Percentiles rank a stretch among this genome's conserved stretches.
Evolutionary conservation across 2,113 vertebrate species (phyloP).

Genomic region (Oenanthe melanoleuca): DNA sequence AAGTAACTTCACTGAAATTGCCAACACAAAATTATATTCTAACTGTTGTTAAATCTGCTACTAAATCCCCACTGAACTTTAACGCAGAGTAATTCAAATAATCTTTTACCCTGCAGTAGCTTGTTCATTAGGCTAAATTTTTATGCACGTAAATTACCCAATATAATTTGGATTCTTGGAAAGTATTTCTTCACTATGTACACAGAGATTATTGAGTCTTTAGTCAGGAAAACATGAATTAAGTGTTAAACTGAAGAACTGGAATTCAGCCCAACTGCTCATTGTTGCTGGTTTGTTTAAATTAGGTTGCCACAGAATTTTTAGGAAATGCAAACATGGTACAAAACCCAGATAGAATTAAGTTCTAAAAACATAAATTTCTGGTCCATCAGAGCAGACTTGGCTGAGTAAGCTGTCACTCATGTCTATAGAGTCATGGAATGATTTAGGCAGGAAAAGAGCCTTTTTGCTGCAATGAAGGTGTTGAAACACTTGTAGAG

Average conservation of each 20-base stretch:
- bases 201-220: neutral
- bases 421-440: neutral
- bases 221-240: conserved; percentile 24
- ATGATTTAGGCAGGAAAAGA: neutral
- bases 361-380: neutral
- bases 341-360: neutral
- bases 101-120: conserved; percentile 15
- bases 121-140: conserved; percentile 1
- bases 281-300: neutral
- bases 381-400: neutral
- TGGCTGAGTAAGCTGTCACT: neutral
- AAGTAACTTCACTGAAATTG: neutral
- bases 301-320: neutral
- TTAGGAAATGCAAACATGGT: neutral
- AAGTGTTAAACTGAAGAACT: conserved; percentile 1
- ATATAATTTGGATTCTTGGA: neutral
- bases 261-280: neutral
- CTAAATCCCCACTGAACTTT: neutral
- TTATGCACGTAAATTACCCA: neutral
- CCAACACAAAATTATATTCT: neutral
- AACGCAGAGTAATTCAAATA: neutral
- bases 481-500: neutral
- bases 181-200: neutral
- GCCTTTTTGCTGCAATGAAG: accelerated
- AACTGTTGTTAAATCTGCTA: neutral